Evolutionary conservation across 2,797 vertebrate species (phyloP).

Genomic region (Ctenopoma kingsleyae): DNA sequence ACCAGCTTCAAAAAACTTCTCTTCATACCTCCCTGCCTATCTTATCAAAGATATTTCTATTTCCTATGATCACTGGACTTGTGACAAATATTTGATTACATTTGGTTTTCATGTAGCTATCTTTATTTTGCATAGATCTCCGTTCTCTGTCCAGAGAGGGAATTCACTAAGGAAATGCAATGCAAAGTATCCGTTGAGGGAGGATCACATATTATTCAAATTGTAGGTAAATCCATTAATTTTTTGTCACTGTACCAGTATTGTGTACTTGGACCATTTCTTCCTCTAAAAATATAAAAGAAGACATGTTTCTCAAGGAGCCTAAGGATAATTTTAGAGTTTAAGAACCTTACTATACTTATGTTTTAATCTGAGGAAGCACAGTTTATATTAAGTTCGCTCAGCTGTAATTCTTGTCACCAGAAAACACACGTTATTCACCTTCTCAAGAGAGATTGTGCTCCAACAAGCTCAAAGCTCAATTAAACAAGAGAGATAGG

Average conservation of each 20-base stretch:
- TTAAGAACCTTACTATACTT: too few relatives aligned
- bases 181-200: neutral
- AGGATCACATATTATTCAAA: conserved; percentile 40
- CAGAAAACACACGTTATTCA: too few relatives aligned
- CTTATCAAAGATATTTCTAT: neutral
- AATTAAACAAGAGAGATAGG: too few relatives aligned
- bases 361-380: too few relatives aligned
- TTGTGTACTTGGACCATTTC: conserved; percentile 17
- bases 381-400: too few relatives aligned
- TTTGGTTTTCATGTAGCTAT: neutral
- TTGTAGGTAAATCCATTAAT: conserved; percentile 6
- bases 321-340: too few relatives aligned
- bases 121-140: neutral
- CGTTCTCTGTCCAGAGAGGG: neutral
- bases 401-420: too few relatives aligned
- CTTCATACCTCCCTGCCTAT: neutral
- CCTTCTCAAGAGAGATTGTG: too few relatives aligned
- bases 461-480: too few relatives aligned
- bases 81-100: conserved; percentile 10
- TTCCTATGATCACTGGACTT: neutral
- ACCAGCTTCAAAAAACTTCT: neutral
- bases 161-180: conserved; percentile 12
- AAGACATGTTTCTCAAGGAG: conserved; percentile 19
- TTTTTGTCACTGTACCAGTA: conserved; percentile 22
- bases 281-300: conserved; percentile 43